Base-by-base conservation (phyloP, 2,888 invertebrate genomes). In the Drosophila paranaensis region DNA sequence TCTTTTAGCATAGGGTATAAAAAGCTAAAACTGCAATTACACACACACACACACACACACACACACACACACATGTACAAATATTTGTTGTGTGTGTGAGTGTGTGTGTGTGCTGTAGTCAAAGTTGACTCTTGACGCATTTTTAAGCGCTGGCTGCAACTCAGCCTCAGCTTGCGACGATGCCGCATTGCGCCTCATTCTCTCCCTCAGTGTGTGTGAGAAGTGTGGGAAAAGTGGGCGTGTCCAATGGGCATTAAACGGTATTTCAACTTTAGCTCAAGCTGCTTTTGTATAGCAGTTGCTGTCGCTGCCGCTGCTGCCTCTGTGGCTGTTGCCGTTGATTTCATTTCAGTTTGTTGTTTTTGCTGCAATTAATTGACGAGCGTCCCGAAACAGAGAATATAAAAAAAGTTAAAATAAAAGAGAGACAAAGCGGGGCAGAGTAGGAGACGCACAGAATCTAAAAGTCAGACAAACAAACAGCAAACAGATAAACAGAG, bases 51-150 rank as follows among this genome's bases (percentile, higher is more conserved):
- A 10, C 50, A 33, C 13, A 8, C 9, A 20, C 45, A 27, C 25
- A 48, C 6, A 16, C 50, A 6, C 51, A 43, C 25, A 39, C 35
- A 45, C 35, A 9, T 46, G 37, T 33, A 48, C 37, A n/a, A 16
- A 60, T 45, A 56, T 62, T 51, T 62, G 43, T 37, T 62, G 25
- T 56, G 40, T 25, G 43, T 73, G 37, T 50, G 27, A 3, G 43
- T 55, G 20, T 50, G 45, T 60, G 43, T 50, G 48, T 64, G 51
- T 56, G 51, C 66, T 72, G 83, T 71, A 79, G 83, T 79, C 87
- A 87, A 83, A 83, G 83, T 83, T 83, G 82, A 88, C 85, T 86
- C 86, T 88, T 88, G 84, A 86, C 86, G 86, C 87, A 86, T 86
- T 88, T 84, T 75, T 72, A 82, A 87, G 79, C 83, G 84, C 71